Evolutionary conservation across 2,797 vertebrate species (phyloP), one percentile per base, ranked within the genome.

Genomic region (Coilia nasus): DNA sequence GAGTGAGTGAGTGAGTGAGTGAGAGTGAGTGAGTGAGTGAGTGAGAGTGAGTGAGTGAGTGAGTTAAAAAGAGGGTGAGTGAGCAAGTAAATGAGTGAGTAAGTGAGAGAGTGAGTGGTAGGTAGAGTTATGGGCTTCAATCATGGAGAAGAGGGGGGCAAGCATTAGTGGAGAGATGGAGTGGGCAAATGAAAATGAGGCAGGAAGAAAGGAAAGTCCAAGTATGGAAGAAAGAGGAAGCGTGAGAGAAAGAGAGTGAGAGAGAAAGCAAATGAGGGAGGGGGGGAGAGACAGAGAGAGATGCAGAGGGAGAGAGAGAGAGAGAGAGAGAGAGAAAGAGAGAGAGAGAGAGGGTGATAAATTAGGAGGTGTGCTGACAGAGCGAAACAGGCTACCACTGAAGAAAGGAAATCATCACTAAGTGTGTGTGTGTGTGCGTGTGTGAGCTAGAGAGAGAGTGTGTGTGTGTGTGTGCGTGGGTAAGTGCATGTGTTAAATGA

Each of bases 281-380:
- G 83, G 89, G 91, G 50, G 81, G 84, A 60, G 35, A 60, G 71
- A 85, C 87, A 87, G 81, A 88, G 83, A 82, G 84, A 60, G 35
- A 60, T 59, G 84, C 87, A 87, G 71, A 88, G 84, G 83, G 89
- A 92, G 50, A 82, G 84, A 60, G 35, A 60, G 60, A 85, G 87
- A 87, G 81, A 88, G 84, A n/a, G n/a, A n/a, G n/a, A n/a, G n/a
- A n/a, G n/a, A n/a, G 35, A 41, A 41, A 41, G 35, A 2, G 5
- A 41, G 35, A 82, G 83, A 59, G 35, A 59, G 81, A 85, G 87
- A 87, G 81, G 87, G 84, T 85, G 89, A 92, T 92, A 84, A 88
- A 89, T 90, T 83, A 84, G 86, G 86, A 84, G 83, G 81, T 86
- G 80, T 88, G 90, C 90, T 92, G 90, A 92, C 82, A 86, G 89